Evolutionary conservation across 2,888 invertebrate species (phyloP), one percentile per base, ranked within the genome.

Genomic region (Julus scandinavius): DNA sequence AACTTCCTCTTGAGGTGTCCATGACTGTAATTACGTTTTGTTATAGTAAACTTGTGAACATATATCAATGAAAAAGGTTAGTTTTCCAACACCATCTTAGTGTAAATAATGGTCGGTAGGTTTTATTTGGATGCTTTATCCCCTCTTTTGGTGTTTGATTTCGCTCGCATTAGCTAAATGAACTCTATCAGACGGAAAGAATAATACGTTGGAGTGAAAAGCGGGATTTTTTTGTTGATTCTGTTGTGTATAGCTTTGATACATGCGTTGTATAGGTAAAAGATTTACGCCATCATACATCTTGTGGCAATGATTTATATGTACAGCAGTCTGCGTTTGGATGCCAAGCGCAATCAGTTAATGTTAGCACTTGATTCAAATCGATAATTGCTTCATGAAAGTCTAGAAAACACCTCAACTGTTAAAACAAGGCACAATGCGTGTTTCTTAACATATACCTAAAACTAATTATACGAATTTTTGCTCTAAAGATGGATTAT

Each of bases 341-440:
- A 17, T 84, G 40, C 38, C 84, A 45, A 84, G 84, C 84, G 45
- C 84, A 45, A 84, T 84, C 84, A 84, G 41, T 84, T 84, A 41
- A 84, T 84, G 84, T 84, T 84, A 84, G 45, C 84, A 84, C 84
- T 84, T 84, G 84, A 45, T 84, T 45, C 40, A 41, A 40, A 84
- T 45, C 40, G n/a, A 84, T 84, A 45, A 45, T 84, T 84, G 45
- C n/a, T 41, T 84, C 84, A 84, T 84, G 40, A 84, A 41, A 45
- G 84, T 45, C 40, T 45, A 41, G 17, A 45, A 17, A 63, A 63
- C 63, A n/a, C 63, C 63, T 54, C 54, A 17, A 54, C 54, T 54
- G 54, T 17, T 54, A 54, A 17, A 54, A 54, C 54, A 3, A 54
- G 17, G 17, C 54, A 13, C 54, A 54, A 54, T 54, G 54, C 4